phyloP scores from a whole-genome alignment of 2,797 vertebrate species.

The Sebastiscus tertius region DNA sequence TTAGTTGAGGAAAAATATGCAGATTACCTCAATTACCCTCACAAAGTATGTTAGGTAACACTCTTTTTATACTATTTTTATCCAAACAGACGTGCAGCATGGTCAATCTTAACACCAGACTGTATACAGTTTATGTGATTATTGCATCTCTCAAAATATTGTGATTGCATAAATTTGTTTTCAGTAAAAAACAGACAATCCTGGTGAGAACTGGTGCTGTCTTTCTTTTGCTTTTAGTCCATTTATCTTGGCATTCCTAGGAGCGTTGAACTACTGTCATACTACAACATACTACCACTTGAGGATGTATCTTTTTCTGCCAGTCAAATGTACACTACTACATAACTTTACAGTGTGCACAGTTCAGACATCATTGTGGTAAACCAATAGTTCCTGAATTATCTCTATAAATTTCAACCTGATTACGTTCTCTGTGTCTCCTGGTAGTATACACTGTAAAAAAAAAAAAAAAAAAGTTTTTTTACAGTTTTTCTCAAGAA shows the following conservation, averaged over 20 bases:
- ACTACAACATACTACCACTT: background rate
- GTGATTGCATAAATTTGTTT: background rate
- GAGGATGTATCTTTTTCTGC: background rate
- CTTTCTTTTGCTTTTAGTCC: background rate
- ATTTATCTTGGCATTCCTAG: background rate
- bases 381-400: background rate
- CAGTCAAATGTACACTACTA: background rate
- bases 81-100: background rate
- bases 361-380: background rate
- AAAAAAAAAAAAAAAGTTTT: too few species aligned
- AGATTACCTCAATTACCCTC: background rate
- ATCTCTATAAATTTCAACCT: background rate
- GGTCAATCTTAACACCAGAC: background rate
- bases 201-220: too few species aligned
- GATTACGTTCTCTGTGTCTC: background rate
- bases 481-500: too few species aligned
- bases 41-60: background rate
- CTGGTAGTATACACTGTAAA: background rate
- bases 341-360: background rate
- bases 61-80: background rate
- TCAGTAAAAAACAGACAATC: too few species aligned
- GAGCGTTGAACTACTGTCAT: background rate
- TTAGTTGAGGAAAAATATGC: background rate
- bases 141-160: background rate
- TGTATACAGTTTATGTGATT: background rate